Evolutionary conservation across 2,113 vertebrate species (phyloP), one percentile per base, ranked within the genome.

Genomic region (Nothobranchius kuhntae): DNA sequence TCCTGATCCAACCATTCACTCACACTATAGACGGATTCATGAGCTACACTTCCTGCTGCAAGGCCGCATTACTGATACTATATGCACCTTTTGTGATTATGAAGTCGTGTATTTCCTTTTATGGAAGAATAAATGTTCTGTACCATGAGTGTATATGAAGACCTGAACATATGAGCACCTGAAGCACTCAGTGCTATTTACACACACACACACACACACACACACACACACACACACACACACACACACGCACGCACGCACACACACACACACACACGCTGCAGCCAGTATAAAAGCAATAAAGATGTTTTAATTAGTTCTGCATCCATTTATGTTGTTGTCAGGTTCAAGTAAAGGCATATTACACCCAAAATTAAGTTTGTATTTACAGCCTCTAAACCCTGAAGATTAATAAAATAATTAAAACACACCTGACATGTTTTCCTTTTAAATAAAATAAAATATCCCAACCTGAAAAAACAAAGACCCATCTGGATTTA

Each of bases 201-300:
- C 21, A 21, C 21, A 21, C 21, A 21, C 21, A 21, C 21, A 21
- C 21, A 21, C 21, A 21, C 21, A 21, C 21, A 21, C 21, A 21
- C 21, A 21, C 21, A 21, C 21, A 21, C 21, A 21, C 21, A 21
- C 21, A 21, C 21, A 21, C 21, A 21, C 21, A 21, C 21, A 21
- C 21, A 21, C 21, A 21, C 21, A 21, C 21, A 21, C 21, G 1
- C 21, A 21, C 21, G 1, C 21, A 21, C 21, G 1, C 21, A 21
- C 21, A 21, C 21, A 76, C 77, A 61, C 72, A 71, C 76, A 82
- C 56, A 68, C 82, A 40, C 9, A 4, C 4, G 71, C 81, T 88
- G 82, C 84, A 87, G 77, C 75, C 70, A 80, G 75, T 84, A 83
- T 86, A 68, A 62, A 73, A 60, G 84, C 74, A 91, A 91, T 91